A percentile compares a stretch with the other conserved stretches of the same genome.
phyloP scores from a whole-genome alignment of 2,113 vertebrate genomes.

The Paratilapia polleni region DNA sequence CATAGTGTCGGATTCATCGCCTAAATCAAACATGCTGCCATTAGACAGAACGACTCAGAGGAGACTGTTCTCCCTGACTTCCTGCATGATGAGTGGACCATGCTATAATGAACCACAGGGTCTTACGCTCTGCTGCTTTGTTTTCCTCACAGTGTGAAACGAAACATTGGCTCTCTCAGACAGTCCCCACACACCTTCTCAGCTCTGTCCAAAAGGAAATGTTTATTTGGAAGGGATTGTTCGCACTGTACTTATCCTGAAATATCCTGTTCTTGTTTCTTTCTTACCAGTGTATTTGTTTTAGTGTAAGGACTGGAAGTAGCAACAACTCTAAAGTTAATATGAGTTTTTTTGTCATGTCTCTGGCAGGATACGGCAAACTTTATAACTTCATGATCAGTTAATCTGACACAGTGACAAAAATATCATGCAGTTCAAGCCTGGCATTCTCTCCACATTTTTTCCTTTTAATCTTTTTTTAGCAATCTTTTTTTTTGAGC shows the following conservation, averaged over 20 bases:
- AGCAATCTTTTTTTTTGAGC: too few species aligned
- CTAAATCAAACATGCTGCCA: slow-evolving; percentile 37
- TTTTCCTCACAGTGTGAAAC: slow-evolving; percentile 58
- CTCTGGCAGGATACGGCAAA: too few species aligned
- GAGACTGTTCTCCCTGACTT: slow-evolving; percentile 43
- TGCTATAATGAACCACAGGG: slow-evolving; percentile 56
- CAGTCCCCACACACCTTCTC: slow-evolving; percentile 30
- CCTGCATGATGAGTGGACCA: slow-evolving; percentile 54
- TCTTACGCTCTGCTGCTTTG: slow-evolving; percentile 57
- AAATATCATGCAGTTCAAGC: not conserved
- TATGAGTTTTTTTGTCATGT: not conserved
- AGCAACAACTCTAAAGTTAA: not conserved
- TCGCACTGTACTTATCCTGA: not conserved
- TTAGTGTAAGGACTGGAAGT: not conserved
- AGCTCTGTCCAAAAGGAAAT: not conserved
- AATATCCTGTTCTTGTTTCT: not conserved
- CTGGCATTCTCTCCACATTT: too few species aligned
- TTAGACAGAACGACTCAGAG: slow-evolving; percentile 30
- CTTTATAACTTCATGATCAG: too few species aligned
- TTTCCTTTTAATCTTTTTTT: too few species aligned
- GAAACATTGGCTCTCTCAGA: slow-evolving; percentile 29
- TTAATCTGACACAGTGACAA: not conserved
- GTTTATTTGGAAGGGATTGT: not conserved
- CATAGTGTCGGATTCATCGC: slow-evolving; percentile 18
- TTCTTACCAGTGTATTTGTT: not conserved